Percentiles rank a stretch among this genome's conserved stretches.
Evolutionary conservation across 2,888 invertebrate genomes (phyloP).

Genomic region (Carabus problematicus): DNA sequence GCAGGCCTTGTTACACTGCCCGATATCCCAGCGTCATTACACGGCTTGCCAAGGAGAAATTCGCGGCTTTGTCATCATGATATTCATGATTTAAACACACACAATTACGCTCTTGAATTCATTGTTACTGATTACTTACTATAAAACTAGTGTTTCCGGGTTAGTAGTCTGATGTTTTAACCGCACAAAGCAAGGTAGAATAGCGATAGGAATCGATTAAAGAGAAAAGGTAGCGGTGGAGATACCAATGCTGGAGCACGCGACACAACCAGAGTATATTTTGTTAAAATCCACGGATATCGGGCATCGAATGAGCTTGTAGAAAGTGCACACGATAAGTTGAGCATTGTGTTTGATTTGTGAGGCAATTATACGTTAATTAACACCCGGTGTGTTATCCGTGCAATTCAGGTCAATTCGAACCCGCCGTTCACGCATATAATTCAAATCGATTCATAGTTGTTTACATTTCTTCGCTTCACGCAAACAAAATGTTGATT

Average conservation of each 20-base stretch:
- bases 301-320: slow-evolving; percentile 2
- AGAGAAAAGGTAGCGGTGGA: too few relatives aligned
- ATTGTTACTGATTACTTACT: too few relatives aligned
- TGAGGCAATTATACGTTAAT: slow-evolving; percentile 33
- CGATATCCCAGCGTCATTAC: slow-evolving; percentile 22
- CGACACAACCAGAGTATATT: background rate
- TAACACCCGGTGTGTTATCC: slow-evolving; percentile 31
- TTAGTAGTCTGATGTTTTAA: too few relatives aligned
- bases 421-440: background rate
- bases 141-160: too few relatives aligned
- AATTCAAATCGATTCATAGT: background rate
- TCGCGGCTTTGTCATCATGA: background rate
- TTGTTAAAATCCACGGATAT: background rate
- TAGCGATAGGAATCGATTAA: too few relatives aligned
- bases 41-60: background rate
- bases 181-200: too few relatives aligned
- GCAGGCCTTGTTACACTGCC: slow-evolving; percentile 19
- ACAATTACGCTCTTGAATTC: too few relatives aligned
- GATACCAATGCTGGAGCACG: too few relatives aligned
- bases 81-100: too few relatives aligned
- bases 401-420: slow-evolving; percentile 33
- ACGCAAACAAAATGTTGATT: background rate
- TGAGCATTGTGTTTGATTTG: slow-evolving; percentile 34
- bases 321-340: slow-evolving; percentile 24
- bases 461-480: too few relatives aligned